Evolutionary conservation across 2,797 vertebrate genomes (phyloP).

Genomic region (Schizopygopsis pylzovi): DNA sequence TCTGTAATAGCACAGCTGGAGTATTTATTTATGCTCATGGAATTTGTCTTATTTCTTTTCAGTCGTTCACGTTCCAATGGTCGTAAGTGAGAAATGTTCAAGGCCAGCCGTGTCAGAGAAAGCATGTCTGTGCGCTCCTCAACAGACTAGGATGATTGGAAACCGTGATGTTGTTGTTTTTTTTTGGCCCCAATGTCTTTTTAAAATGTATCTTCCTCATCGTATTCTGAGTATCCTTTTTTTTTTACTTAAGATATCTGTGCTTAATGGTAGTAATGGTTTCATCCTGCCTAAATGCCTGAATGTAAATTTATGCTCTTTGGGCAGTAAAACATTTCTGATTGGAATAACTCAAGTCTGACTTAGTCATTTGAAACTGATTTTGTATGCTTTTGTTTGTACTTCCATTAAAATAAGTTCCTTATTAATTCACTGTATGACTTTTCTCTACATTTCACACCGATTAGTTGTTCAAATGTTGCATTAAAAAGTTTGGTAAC

Average conservation of each 20-base stretch:
- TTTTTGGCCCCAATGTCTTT: conserved; percentile 47
- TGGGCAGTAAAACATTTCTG: conserved; percentile 50
- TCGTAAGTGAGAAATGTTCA: conserved; percentile 81
- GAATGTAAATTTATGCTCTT: conserved; percentile 42
- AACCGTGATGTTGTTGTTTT: conserved; percentile 50
- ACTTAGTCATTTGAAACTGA: conserved; percentile 69
- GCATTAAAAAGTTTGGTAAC: background rate
- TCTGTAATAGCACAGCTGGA: background rate
- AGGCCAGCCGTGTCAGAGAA: conserved; percentile 23
- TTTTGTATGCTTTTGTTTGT: conserved; percentile 53
- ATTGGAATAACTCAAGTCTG: conserved; percentile 78
- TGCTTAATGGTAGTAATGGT: conserved; percentile 27
- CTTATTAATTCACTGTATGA: conserved; percentile 2
- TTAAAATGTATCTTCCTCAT: conserved; percentile 38
- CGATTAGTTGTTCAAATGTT: background rate
- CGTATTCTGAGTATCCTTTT: conserved; percentile 52
- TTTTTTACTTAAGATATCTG: conserved; percentile 52
- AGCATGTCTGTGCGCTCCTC: conserved; percentile 13
- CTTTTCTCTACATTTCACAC: background rate
- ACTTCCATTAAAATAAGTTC: conserved; percentile 52
- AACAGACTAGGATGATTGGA: conserved; percentile 48
- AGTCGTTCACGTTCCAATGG: conserved; percentile 94
- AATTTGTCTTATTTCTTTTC: conserved; percentile 39
- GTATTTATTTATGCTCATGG: background rate
- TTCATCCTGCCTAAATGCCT: conserved; percentile 29